Conservation (phyloP, 2,888 invertebrate genomes). For the Eueremaeus valkanovi region DNA sequence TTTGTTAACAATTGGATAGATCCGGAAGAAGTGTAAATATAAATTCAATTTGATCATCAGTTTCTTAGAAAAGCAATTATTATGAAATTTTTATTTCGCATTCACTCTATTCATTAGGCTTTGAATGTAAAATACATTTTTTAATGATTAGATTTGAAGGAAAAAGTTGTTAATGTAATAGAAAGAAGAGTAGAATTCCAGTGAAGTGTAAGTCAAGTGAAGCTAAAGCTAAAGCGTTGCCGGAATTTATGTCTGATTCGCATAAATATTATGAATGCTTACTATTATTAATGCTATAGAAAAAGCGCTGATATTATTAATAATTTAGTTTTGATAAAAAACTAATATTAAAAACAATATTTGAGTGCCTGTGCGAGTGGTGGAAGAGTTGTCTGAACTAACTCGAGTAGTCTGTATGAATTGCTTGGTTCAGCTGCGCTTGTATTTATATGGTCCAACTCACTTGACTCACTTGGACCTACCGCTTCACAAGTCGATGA, state of each 20-base stretch:
- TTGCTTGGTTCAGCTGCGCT: slow-evolving; percentile 27
- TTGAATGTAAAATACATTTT: background rate
- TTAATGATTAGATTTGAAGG: background rate
- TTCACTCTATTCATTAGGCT: background rate
- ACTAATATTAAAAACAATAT: too few relatives aligned
- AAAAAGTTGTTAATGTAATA: background rate
- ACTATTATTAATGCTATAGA: background rate
- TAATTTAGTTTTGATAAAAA: slow-evolving; percentile 1
- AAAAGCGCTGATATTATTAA: background rate
- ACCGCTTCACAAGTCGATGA: slow-evolving; percentile 32
- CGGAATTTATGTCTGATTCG: background rate
- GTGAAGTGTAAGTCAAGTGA: background rate
- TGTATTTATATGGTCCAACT: slow-evolving; percentile 29
- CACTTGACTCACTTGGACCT: slow-evolving; percentile 24
- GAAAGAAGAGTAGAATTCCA: too few relatives aligned
- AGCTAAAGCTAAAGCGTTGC: too few relatives aligned
- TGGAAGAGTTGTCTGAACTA: background rate
- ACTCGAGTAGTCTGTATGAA: background rate
- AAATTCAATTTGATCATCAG: too few relatives aligned
- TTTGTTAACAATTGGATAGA: too few relatives aligned
- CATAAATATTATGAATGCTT: background rate
- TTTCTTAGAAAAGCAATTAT: background rate
- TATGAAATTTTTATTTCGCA: background rate
- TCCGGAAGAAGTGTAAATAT: background rate
- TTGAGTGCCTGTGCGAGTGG: background rate